These are phyloP conservation scores for Rhysida immarginata DNA, from an alignment of 1,140 invertebrate species.

Conservation along the genomic window DNA sequence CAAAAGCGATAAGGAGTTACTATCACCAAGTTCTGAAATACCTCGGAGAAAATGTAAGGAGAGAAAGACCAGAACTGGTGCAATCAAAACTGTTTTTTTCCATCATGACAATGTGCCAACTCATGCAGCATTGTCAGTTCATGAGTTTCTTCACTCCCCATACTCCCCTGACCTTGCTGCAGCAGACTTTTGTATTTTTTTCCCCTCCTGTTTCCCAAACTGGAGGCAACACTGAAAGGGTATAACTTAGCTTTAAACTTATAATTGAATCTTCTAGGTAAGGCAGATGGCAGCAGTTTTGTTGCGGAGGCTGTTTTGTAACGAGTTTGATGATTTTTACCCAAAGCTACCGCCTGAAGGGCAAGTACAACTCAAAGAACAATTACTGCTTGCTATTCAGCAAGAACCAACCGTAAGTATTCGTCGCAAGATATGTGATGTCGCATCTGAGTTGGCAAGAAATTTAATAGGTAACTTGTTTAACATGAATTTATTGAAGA, in stretches of 20 bases:
- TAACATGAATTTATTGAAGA: background rate
- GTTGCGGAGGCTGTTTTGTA: constrained; percentile 70
- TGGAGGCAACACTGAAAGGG: too few relatives aligned
- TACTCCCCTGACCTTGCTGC: too few relatives aligned
- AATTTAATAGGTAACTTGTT: constrained; percentile 55
- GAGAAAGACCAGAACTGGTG: too few relatives aligned
- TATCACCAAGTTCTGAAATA: too few relatives aligned
- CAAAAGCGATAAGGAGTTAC: too few relatives aligned
- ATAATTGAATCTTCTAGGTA: constrained; percentile 27
- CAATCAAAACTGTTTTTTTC: too few relatives aligned
- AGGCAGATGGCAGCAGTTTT: constrained; percentile 79
- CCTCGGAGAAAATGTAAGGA: too few relatives aligned
- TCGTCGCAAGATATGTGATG: constrained; percentile 83
- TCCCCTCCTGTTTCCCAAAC: too few relatives aligned
- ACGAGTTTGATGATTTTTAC: constrained; percentile 80
- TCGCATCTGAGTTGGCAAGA: constrained; percentile 81
- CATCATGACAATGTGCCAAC: too few relatives aligned
- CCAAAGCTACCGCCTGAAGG: constrained; percentile 60
- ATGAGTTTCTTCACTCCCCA: too few relatives aligned
- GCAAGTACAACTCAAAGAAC: constrained; percentile 65
- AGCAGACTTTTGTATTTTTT: too few relatives aligned
- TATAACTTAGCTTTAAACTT: background rate
- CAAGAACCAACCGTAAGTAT: constrained; percentile 53
- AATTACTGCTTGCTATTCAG: constrained; percentile 67
- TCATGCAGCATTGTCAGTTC: too few relatives aligned